These are phyloP conservation scores for Lepas anatifera DNA, from an alignment of 2,888 invertebrate species.

Conservation along the genomic window DNA sequence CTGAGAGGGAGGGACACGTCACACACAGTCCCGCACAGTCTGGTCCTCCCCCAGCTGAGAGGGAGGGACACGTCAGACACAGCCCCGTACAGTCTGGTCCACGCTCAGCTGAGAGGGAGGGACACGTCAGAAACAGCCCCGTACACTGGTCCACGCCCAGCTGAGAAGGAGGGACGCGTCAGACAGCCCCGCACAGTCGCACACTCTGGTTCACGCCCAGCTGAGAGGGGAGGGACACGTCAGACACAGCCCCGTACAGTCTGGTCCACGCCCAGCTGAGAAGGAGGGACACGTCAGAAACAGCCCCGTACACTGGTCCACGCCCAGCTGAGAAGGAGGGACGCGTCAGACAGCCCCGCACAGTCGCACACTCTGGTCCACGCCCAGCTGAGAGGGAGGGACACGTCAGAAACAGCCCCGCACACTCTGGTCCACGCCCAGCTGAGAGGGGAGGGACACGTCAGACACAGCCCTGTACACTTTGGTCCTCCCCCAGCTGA, in stretches of 20 bases:
- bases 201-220: conserved; percentile 70
- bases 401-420: too few relatives aligned
- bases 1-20: too few relatives aligned
- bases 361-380: conserved; percentile 63
- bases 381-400: conserved; percentile 65
- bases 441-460: too few relatives aligned
- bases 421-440: conserved; percentile 69
- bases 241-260: too few relatives aligned
- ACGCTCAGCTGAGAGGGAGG: conserved; percentile 67
- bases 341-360: conserved; percentile 54
- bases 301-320: conserved; percentile 63
- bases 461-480: too few relatives aligned
- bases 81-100: conserved; percentile 64
- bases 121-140: too few relatives aligned
- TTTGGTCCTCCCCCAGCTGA: conserved; percentile 70
- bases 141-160: conserved; percentile 70
- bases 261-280: conserved; percentile 69
- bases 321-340: conserved; percentile 67
- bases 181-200: conserved; percentile 59
- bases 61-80: too few relatives aligned
- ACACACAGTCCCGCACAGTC: too few relatives aligned
- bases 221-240: too few relatives aligned
- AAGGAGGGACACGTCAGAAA: too few relatives aligned
- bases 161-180: conserved; percentile 53
- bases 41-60: conserved; percentile 71